These are phyloP conservation scores for Dione vanillae DNA, from an alignment of 2,888 invertebrate species.

Conservation along the genomic window DNA sequence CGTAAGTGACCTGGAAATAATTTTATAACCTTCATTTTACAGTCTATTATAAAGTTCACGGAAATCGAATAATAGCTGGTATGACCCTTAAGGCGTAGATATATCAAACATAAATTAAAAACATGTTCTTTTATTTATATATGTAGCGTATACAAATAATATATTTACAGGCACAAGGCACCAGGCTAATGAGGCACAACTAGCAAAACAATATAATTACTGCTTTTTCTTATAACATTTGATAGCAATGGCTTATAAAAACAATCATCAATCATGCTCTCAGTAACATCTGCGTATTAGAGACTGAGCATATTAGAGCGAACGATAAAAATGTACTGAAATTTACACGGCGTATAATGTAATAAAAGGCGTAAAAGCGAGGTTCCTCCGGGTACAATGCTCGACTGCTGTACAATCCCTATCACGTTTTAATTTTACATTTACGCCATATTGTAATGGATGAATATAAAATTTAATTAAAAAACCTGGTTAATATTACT, in stretches of 20 bases:
- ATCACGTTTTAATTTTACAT: conserved; percentile 38
- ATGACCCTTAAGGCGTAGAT: no score
- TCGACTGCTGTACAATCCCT: conserved; percentile 28
- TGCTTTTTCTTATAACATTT: conserved; percentile 16
- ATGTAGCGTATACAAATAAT: background rate
- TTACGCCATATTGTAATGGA: conserved; percentile 29
- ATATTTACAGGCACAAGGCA: background rate
- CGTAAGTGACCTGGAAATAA: no score
- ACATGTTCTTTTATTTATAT: background rate
- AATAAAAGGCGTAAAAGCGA: conserved; percentile 28
- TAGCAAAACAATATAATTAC: conserved; percentile 18
- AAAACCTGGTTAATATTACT: conserved; percentile 15
- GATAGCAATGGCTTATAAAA: conserved; percentile 22
- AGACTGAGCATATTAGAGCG: conserved; percentile 25
- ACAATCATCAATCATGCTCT: conserved; percentile 27
- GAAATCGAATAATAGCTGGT: no score
- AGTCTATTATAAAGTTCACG: no score
- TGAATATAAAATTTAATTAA: conserved; percentile 30
- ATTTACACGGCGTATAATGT: conserved; percentile 29
- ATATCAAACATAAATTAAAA: no score
- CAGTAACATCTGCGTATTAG: conserved; percentile 26
- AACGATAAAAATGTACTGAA: conserved; percentile 28
- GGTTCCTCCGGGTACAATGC: conserved; percentile 32
- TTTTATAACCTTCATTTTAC: no score
- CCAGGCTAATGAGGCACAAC: background rate